phyloP scores from a whole-genome alignment of 1,140 invertebrate genomes.

The Dinoponera quadriceps region DNA sequence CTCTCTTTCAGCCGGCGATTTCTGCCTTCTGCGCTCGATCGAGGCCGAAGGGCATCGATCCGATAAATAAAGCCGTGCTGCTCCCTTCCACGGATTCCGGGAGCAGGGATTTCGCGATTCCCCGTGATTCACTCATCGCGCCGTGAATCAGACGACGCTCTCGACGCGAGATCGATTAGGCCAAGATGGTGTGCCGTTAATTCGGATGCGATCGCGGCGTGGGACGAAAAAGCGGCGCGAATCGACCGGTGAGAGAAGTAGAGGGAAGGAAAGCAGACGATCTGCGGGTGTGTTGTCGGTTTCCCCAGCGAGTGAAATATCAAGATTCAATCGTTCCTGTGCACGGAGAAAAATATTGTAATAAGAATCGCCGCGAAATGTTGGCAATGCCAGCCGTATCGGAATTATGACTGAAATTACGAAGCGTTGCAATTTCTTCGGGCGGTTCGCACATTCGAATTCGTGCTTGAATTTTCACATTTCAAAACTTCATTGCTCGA shows the following conservation, averaged over 20 bases:
- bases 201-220: neutral
- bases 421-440: too few relatives aligned
- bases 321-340: too few relatives aligned
- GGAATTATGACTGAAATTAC: too few relatives aligned
- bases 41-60: conserved; percentile 64
- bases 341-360: too few relatives aligned
- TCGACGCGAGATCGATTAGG: conserved; percentile 26
- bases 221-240: neutral
- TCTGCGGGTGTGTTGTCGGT: too few relatives aligned
- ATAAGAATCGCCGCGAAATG: too few relatives aligned
- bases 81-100: conserved; percentile 16
- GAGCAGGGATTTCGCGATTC: conserved; percentile 42
- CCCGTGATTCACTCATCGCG: conserved; percentile 11
- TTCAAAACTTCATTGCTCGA: too few relatives aligned
- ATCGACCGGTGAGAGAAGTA: neutral
- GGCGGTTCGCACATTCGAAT: too few relatives aligned
- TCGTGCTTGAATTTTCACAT: too few relatives aligned
- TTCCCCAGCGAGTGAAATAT: too few relatives aligned
- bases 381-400: too few relatives aligned
- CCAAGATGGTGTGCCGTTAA: conserved; percentile 6
- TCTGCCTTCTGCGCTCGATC: conserved; percentile 16
- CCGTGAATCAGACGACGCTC: neutral
- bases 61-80: conserved; percentile 40
- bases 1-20: neutral
- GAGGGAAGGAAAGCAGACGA: neutral